Conservation (phyloP, 2,888 invertebrate genomes). For the Rutpela maculata region DNA sequence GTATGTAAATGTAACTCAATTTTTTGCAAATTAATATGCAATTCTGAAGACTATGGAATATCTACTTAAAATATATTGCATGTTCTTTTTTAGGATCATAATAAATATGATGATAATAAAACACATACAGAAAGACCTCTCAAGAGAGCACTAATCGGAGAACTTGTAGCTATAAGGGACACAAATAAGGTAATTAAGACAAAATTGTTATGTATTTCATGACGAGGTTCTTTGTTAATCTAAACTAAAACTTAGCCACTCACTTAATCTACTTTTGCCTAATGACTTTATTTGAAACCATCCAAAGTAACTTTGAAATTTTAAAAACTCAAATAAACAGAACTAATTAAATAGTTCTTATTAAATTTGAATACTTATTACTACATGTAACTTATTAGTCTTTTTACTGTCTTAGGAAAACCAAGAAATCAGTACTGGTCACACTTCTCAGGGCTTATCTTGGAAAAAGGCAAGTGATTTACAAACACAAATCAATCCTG, state of each 20-base stretch:
- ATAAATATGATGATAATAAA: neutral
- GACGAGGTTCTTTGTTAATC: neutral
- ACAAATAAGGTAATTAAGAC: no score
- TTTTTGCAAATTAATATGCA: neutral
- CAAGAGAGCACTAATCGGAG: neutral
- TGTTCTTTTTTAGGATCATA: neutral
- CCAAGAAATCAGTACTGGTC: neutral
- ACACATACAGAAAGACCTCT: neutral
- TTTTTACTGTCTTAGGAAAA: neutral
- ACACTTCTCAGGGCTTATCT: neutral
- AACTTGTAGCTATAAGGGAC: slow-evolving; percentile 7
- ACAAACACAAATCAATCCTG: slow-evolving; percentile 2
- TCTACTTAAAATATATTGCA: no score
- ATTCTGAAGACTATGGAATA: no score
- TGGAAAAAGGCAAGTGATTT: slow-evolving; percentile 1
- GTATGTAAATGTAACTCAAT: neutral
- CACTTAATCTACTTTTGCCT: no score
- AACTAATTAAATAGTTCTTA: neutral
- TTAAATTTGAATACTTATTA: neutral
- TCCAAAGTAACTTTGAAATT: no score
- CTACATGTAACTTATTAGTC: neutral
- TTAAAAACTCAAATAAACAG: no score
- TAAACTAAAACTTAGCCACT: no score
- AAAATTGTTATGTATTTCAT: neutral
- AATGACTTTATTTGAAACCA: no score